These are phyloP conservation scores for Erethizon dorsatum DNA, from an alignment of 2,797 vertebrate genomes.

Conservation along the genomic window DNA sequence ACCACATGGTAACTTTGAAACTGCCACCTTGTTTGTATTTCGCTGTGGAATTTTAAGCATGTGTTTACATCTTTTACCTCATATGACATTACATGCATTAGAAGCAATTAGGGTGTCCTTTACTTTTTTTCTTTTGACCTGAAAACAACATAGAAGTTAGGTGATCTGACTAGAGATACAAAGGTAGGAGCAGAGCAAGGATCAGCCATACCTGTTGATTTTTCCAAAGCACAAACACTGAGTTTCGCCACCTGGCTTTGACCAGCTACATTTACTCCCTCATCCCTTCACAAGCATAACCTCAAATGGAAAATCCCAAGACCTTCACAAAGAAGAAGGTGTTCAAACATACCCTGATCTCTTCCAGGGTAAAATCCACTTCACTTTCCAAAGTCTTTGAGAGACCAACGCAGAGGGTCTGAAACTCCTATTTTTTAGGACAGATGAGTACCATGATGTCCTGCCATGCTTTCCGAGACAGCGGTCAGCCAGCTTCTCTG, in stretches of 20 bases:
- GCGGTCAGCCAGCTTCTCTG: rapidly evolving
- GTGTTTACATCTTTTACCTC: neutral
- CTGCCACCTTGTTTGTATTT: neutral
- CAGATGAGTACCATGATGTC: neutral
- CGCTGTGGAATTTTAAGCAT: neutral
- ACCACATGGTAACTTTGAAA: neutral
- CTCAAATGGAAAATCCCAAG: conserved; percentile 48
- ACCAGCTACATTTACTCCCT: neutral
- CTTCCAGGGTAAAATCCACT: conserved; percentile 32
- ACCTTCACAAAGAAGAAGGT: conserved; percentile 29
- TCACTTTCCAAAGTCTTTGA: neutral
- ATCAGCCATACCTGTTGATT: neutral
- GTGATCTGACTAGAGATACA: neutral
- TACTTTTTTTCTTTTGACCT: conserved; percentile 33
- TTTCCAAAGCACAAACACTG: conserved; percentile 35
- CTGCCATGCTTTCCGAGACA: neutral
- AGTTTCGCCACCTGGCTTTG: conserved; percentile 19
- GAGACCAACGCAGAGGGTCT: conserved; percentile 3
- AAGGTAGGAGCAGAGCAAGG: neutral
- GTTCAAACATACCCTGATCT: conserved; percentile 42
- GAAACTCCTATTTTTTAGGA: neutral
- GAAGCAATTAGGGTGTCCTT: neutral
- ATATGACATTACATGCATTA: neutral
- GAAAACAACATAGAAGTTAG: neutral
- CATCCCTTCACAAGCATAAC: conserved; percentile 17